Conservation (phyloP, 2,888 invertebrate species). For the Scaeva pyrastri region DNA sequence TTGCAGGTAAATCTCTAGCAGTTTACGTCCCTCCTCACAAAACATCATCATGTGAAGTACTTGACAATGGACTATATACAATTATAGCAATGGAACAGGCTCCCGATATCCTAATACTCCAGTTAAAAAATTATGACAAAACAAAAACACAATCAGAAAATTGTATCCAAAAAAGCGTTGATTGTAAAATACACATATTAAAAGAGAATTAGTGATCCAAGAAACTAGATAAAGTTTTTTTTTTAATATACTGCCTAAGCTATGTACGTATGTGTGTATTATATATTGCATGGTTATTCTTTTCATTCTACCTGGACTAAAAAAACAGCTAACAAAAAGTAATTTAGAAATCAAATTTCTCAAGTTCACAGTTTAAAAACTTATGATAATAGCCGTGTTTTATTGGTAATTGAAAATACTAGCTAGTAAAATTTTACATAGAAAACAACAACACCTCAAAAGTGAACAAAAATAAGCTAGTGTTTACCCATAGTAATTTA, state of each 20-base stretch:
- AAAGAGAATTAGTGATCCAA: slow-evolving; percentile 40
- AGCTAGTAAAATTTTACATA: too few species aligned
- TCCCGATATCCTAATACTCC: slow-evolving; percentile 87
- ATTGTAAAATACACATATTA: slow-evolving; percentile 61
- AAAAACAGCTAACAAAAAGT: too few species aligned
- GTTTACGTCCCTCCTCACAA: slow-evolving; percentile 91
- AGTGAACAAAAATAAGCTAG: too few species aligned
- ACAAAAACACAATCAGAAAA: slow-evolving; percentile 54
- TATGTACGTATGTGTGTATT: too few species aligned
- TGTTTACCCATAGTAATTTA: too few species aligned
- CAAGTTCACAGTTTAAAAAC: too few species aligned
- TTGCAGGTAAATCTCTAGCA: slow-evolving; percentile 90
- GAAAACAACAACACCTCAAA: too few species aligned
- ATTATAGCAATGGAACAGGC: slow-evolving; percentile 89
- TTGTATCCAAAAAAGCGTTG: slow-evolving; percentile 47
- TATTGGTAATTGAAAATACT: too few species aligned
- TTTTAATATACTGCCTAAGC: neutral
- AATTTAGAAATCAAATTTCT: too few species aligned
- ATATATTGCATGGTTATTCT: too few species aligned
- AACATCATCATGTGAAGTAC: slow-evolving; percentile 91
- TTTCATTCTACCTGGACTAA: too few species aligned
- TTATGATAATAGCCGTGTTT: too few species aligned
- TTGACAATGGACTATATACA: slow-evolving; percentile 89
- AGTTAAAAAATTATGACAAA: slow-evolving; percentile 84
- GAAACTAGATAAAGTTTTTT: slow-evolving; percentile 8